Base-by-base conservation (phyloP, 1,140 invertebrate species). In the Drosophila seguyi region DNA sequence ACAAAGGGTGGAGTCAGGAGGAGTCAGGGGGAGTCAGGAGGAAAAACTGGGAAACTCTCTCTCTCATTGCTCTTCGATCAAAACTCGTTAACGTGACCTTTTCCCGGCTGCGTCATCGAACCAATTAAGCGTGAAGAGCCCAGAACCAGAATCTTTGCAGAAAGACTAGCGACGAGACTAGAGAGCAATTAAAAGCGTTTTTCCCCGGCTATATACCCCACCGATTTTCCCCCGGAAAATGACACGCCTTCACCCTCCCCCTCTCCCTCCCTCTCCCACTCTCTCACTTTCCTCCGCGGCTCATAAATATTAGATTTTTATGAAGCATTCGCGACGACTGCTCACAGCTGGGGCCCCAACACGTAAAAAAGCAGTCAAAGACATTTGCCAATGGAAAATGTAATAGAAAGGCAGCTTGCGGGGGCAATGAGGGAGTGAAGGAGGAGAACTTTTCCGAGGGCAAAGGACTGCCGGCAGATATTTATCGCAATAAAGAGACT, bases 301-400 rank as follows among this genome's bases (percentile, higher is more conserved):
- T 79, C 68, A 82, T 81, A 85, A 85, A 87, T 85, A 87, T 82
- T 87, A 48, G 79, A 87, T 85, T 78, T 71, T 57, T 69, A 74
- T 81, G 60, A 75, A 48, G 68, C 47, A 53, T 67, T 65, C 27
- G 69, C 69, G 53, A 72, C 67, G 69, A 72, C 67, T 72, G 68
- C 36, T 34, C 48, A 78, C 74, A 82, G 53, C 57, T 71, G 62
- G 72, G 73, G 38, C 73, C 45, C 60, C 52, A 39, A 66, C 73
- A 75, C 73, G 60, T 75, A 66, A 63, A 65, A 63, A 57, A 75
- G 42, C 65, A 71, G 31, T 47, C 65, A 38, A 47, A 75, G 71
- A 45, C 68, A 73, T 44, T 61, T 47, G 61, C n/a, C 57, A 13
- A 22, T 20, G 39, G 22, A 62, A 48, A 44, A 53, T 11, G 18